Evolutionary conservation across 1,140 invertebrate genomes (phyloP), one percentile per base, ranked within the genome.

Genomic region (Pemphigus obesinymphae): DNA sequence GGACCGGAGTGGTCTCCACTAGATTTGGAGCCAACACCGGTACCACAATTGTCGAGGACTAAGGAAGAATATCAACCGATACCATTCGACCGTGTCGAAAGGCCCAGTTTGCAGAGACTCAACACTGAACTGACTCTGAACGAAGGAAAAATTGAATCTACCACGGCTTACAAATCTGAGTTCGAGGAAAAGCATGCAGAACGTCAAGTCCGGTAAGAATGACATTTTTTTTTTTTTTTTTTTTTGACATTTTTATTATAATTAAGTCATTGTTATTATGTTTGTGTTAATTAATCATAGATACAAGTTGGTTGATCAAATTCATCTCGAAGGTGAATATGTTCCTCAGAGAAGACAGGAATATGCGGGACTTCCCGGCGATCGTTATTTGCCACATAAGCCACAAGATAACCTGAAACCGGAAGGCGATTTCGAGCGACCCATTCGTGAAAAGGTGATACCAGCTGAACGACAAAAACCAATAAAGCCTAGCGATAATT

Each of bases 111-210:
- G 3, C 83, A 84, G 37, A 80, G 86, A 55, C 85, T 85, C 8
- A 84, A 86, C 58, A 86, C 86, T 0, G 82, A 85, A 26, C 82
- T 87, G 11, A 83, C 85, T 26, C 48, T 86, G 10, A 83, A 84
- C 6, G 86, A 89, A 83, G 88, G 90, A 83, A 88, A 87, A n/a
- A 86, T 91, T 82, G 85, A 87, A 11, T 80, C 85, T 0, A 89
- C 89, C 23, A 90, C 90, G 81, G 91, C 91, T 17, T 92, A 92
- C 85, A 88, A 88, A 66, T 87, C 90, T 83, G 91, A 92, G 84
- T 92, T 90, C 85, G 89, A 91, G 82, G 89, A 91, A 85, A 92
- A 92, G 84, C 89, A 89, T 76, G 89, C 90, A 20, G 89, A 89
- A 23, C 85, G 68, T 20, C 82, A 82, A 73, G 10, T 31, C 23